A percentile compares a stretch with the other conserved stretches of the same genome.
Conservation (phyloP, 1,140 invertebrate species). For the Lethocerus indicus region DNA sequence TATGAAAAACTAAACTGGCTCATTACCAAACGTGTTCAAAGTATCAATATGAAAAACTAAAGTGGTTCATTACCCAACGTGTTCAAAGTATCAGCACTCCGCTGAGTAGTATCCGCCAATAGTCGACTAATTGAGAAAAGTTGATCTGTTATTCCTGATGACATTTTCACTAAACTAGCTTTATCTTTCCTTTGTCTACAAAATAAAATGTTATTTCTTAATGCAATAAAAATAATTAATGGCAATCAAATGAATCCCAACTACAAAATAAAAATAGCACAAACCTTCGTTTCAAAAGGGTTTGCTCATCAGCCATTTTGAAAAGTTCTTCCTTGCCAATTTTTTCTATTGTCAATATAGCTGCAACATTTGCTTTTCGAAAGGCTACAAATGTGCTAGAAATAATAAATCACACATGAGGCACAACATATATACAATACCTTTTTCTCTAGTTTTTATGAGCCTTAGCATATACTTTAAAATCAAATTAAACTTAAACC, state of each 20-base stretch:
- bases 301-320: constrained; percentile 34
- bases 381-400: constrained; percentile 50
- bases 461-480: not conserved
- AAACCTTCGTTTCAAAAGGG: constrained; percentile 33
- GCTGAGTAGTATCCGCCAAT: constrained; percentile 68
- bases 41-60: too few relatives aligned
- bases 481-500: not conserved
- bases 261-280: not conserved
- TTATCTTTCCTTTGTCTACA: constrained; percentile 36
- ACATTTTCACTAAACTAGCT: constrained; percentile 41
- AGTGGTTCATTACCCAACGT: constrained; percentile 39
- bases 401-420: constrained; percentile 15
- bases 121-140: constrained; percentile 66
- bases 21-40: too few relatives aligned
- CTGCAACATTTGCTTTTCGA: constrained; percentile 55
- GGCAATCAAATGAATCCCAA: not conserved
- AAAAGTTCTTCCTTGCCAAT: constrained; percentile 48
- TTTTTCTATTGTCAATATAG: constrained; percentile 57
- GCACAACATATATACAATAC: not conserved
- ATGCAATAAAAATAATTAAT: not conserved
- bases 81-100: constrained; percentile 68
- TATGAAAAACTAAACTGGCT: too few relatives aligned
- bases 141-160: constrained; percentile 61
- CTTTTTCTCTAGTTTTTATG: not conserved
- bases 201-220: not conserved